Conservation (phyloP, 2,113 vertebrate genomes). For the Eonycteris spelaea region DNA sequence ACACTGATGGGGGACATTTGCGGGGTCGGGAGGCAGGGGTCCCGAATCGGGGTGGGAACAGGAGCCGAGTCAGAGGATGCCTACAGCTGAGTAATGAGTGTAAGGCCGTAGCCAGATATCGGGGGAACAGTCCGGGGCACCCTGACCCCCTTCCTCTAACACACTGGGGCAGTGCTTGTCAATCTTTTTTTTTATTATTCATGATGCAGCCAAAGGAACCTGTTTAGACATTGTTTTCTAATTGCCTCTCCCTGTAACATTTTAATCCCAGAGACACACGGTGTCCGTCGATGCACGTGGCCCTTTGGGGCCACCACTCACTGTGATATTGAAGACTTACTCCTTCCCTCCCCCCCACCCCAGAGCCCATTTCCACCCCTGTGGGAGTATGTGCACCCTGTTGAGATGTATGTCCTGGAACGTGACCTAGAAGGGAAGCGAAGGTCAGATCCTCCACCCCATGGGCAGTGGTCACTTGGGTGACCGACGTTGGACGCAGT, state of each 20-base stretch:
- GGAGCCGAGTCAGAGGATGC: not conserved
- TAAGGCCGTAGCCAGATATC: rapidly evolving
- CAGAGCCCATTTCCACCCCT: not conserved
- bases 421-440: not conserved
- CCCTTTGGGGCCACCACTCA: not conserved
- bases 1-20: not conserved
- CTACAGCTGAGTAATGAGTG: not conserved
- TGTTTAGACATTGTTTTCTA: not conserved
- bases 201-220: not conserved
- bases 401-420: not conserved
- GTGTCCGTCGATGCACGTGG: not conserved
- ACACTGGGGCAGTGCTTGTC: not conserved
- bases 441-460: not conserved
- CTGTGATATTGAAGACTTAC: not conserved
- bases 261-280: not conserved
- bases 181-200: not conserved
- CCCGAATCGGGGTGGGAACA: not conserved
- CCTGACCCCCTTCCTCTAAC: not conserved
- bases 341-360: no score
- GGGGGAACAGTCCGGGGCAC: not conserved
- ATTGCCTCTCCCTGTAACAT: not conserved
- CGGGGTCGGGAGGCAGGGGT: not conserved
- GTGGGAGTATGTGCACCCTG: not conserved
- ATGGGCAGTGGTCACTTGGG: rapidly evolving
- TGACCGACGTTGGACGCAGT: not conserved